Percentiles rank a stretch among this genome's conserved stretches.
Conservation (phyloP, 1,140 invertebrate genomes). For the Protaetia brevitarsis region DNA sequence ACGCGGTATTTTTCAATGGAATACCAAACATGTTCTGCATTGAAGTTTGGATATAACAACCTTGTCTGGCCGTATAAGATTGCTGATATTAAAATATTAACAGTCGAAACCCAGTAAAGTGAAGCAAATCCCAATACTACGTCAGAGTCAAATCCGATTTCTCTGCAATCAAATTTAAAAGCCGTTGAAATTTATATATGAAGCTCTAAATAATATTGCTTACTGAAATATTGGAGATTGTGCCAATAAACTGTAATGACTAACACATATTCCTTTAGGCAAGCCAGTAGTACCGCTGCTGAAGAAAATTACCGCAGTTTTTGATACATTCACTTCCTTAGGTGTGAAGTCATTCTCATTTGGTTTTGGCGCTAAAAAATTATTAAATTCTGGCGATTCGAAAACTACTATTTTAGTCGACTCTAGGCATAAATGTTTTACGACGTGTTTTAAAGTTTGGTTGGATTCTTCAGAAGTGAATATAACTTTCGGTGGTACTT, state of each 20-base stretch:
- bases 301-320: slow-evolving; percentile 47
- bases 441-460: slow-evolving; percentile 6
- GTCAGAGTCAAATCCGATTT: neutral
- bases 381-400: slow-evolving; percentile 20
- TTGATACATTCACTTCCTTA: slow-evolving; percentile 29
- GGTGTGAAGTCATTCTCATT: slow-evolving; percentile 39
- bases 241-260: slow-evolving; percentile 49
- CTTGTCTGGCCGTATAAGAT: slow-evolving; percentile 37
- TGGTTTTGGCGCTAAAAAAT: slow-evolving; percentile 3
- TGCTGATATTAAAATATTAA: slow-evolving; percentile 33
- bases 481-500: slow-evolving; percentile 24
- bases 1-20: slow-evolving; percentile 46
- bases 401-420: slow-evolving; percentile 20
- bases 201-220: neutral
- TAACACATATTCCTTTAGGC: slow-evolving; percentile 70
- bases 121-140: slow-evolving; percentile 31
- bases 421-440: neutral
- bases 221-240: neutral
- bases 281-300: slow-evolving; percentile 72
- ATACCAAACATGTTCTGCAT: slow-evolving; percentile 43
- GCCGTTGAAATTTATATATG: neutral
- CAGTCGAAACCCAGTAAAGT: slow-evolving; percentile 39
- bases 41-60: slow-evolving; percentile 44
- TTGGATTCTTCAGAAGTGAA: neutral
- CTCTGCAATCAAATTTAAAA: neutral